Evolutionary conservation across 2,797 vertebrate species (phyloP), one percentile per base, ranked within the genome.

Genomic region (Pachyuromys duprasi): DNA sequence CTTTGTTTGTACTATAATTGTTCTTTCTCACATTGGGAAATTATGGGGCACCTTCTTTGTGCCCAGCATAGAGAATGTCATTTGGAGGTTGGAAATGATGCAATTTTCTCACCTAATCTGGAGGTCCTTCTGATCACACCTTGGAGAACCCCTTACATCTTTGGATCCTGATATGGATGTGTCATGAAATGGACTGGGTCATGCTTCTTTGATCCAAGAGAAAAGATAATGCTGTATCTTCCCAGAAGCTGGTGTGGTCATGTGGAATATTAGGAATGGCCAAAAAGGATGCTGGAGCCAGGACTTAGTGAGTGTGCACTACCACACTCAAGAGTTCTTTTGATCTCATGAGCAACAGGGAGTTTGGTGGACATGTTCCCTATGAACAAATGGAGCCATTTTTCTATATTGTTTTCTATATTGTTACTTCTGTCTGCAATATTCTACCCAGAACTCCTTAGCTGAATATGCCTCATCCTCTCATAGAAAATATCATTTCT

Each of bases 211-310:
- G 28, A 72, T 13, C 45, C n/a, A 57, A 62, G 13, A 76, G 12
- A 75, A 74, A 31, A 63, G 15, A 49, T 7, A 65, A 20, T 28
- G 62, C 78, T 60, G 28, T 14, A 24, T 53, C 65, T 57, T 63
- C 8, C 0, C 15, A 15, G 70, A 63, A 28, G 18, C 63, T 9
- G 3, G 6, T 72, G 5, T 63, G 5, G 39, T 0, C 11, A 12
- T 55, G 9, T 15, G 14, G 24, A 45, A 18, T 78, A 9, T 55
- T 75, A 49, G 20, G 42, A 33, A 22, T n/a, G 4, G 28, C 15
- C 67, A 53, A 53, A 39, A 42, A 5, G 28, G 33, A 78, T 4
- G 8, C 33, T 87, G 69, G 22, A 87, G 55, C 42, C 60, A 62
- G 78, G 55, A 76, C 42, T 78, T 39, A 20, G 11, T 79, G 39